These are phyloP conservation scores for Chloroceryle inda DNA, from an alignment of 2,797 vertebrate species.

Conservation along the genomic window DNA sequence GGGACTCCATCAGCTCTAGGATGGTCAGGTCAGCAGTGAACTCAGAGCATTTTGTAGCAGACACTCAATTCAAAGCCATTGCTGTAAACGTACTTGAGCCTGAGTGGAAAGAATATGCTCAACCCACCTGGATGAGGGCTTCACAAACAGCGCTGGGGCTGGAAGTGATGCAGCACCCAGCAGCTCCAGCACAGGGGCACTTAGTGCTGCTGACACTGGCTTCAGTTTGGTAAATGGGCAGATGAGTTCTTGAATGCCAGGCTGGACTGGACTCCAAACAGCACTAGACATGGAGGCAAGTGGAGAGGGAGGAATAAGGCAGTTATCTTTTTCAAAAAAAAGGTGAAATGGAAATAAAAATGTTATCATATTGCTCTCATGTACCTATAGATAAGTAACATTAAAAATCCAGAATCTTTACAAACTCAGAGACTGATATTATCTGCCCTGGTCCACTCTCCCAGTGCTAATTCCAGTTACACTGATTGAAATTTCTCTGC, in stretches of 20 bases:
- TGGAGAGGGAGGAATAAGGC: not conserved
- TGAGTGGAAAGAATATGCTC: not conserved
- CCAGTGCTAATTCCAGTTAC: not conserved
- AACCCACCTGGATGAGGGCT: not conserved
- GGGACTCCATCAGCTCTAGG: not conserved
- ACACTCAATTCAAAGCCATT: not conserved
- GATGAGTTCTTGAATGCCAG: not conserved
- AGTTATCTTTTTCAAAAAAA: not conserved
- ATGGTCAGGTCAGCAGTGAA: not conserved
- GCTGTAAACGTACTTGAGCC: accelerated
- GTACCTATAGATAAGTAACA: not conserved
- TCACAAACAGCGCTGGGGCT: accelerated
- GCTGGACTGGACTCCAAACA: not conserved
- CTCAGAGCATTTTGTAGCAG: not conserved
- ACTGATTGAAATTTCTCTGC: not conserved
- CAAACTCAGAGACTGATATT: not conserved
- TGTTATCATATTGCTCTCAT: accelerated
- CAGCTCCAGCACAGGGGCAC: not conserved
- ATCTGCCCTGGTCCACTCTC: not conserved
- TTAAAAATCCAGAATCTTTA: not conserved
- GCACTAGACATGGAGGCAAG: not conserved
- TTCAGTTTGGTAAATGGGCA: not conserved
- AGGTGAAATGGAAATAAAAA: not conserved
- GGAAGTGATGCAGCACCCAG: not conserved
- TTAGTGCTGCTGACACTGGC: not conserved